phyloP scores from a whole-genome alignment of 64 coral and sea anemone species.

The Pocillopora damicornis region DNA sequence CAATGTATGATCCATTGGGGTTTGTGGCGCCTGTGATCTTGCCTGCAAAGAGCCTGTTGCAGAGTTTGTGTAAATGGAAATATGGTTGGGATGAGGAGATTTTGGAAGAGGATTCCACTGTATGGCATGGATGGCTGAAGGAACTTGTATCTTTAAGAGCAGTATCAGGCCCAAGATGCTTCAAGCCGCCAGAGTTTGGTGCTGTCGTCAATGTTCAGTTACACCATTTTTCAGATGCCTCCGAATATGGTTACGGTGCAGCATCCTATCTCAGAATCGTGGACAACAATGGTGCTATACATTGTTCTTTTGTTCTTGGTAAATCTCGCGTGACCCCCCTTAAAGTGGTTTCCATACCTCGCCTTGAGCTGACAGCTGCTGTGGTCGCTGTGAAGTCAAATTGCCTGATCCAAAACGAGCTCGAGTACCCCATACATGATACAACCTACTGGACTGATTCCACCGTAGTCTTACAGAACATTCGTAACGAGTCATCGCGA shows the following conservation, averaged over 20 bases:
- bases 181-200: neutral
- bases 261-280: neutral
- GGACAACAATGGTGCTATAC: neutral
- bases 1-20: too few relatives aligned
- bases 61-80: slow-evolving; percentile 1
- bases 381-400: neutral
- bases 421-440: neutral
- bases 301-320: neutral
- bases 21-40: neutral
- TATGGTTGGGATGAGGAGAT: slow-evolving; percentile 18
- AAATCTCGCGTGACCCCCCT: slow-evolving; percentile 15
- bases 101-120: neutral
- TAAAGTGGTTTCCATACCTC: slow-evolving; percentile 8
- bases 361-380: slow-evolving; percentile 17
- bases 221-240: slow-evolving; percentile 1
- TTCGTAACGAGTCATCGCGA: neutral
- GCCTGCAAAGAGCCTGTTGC: slow-evolving; percentile 18
- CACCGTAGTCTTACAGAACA: slow-evolving; percentile 21
- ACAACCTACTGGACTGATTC: slow-evolving; percentile 14
- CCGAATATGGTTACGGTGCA: neutral
- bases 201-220: neutral
- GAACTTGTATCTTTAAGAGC: neutral
- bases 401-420: neutral
- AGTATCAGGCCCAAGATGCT: neutral
- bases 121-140: slow-evolving; percentile 13